These are phyloP conservation scores for Bucorvus abyssinicus DNA, from an alignment of 2,797 vertebrate species.

Conservation along the genomic window DNA sequence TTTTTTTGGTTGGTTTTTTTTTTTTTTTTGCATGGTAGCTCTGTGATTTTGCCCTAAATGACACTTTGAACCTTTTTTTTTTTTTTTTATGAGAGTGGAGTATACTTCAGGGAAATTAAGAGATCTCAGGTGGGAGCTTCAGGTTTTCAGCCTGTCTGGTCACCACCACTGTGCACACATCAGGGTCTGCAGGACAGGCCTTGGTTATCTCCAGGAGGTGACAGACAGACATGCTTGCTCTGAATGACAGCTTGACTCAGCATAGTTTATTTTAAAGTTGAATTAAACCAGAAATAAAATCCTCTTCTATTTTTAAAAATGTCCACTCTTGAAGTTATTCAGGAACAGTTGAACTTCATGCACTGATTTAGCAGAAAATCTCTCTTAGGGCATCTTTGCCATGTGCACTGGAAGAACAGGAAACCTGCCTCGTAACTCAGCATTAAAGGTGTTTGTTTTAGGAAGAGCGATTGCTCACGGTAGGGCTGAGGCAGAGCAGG, in stretches of 20 bases:
- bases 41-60: not conserved
- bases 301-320: not conserved
- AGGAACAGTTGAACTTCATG: not conserved
- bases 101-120: not conserved
- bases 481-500: not conserved
- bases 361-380: not conserved
- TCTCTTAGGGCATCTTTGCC: not conserved
- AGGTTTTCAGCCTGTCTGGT: not conserved
- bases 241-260: not conserved
- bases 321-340: not conserved
- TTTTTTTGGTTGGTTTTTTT: not conserved
- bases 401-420: not conserved
- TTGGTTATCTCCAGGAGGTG: not conserved
- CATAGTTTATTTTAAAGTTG: not conserved
- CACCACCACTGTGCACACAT: not conserved
- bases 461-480: not conserved
- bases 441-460: not conserved
- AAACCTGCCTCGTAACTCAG: not conserved
- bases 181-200: not conserved
- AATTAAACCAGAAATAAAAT: not conserved
- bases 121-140: not conserved
- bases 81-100: not conserved
- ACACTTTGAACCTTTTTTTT: not conserved
- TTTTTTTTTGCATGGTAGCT: not conserved
- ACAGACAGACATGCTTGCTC: not conserved